Evolutionary conservation across 2,113 vertebrate species (phyloP), one percentile per base, ranked within the genome.

Genomic region (Gallinago media): DNA sequence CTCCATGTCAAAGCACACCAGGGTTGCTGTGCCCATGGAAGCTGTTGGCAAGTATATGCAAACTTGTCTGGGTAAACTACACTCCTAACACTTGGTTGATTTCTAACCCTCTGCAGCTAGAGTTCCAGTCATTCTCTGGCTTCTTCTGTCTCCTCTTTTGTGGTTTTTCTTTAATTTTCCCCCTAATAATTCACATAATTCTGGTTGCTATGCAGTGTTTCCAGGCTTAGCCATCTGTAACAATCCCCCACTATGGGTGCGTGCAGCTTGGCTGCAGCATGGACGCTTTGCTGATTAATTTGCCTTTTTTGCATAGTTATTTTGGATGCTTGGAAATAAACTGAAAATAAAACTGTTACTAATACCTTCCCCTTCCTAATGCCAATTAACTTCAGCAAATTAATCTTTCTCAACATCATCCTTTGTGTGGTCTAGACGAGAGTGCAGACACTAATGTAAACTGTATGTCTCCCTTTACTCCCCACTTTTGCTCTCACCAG

Each of bases 181-280:
- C 21, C 61, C 70, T 90, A 88, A 92, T 93, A 78, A 7, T 86
- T 86, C 70, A 34, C 34, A 36, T n/a, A 68, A 81, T 90, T 86
- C 61, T 81, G n/a, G 94, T 96, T 96, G 94, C 95, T 95, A 95
- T 92, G 93, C 91, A 83, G 66, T 75, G 75, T 88, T 94, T 89
- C 87, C 77, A 89, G 71, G 84, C 87, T 95, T 79, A 92, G 80
- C 77, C 3, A 15, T 73, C 74, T 67, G 70, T 85, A 94, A 82
- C 61, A 85, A 44, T 46, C 80, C 75, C 36, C 58, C 67, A 78
- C 71, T 71, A 82, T 9, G 71, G 59, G 42, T 76, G 54, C 58
- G 67, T 79, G 86, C 73, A 77, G 76, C 77, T 91, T 95, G 95
- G 92, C 92, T 94, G 71, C 84, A 73, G 74, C 3, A 4, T 56